Conservation (phyloP, 2,797 vertebrate genomes). For the Tadarida brasiliensis region DNA sequence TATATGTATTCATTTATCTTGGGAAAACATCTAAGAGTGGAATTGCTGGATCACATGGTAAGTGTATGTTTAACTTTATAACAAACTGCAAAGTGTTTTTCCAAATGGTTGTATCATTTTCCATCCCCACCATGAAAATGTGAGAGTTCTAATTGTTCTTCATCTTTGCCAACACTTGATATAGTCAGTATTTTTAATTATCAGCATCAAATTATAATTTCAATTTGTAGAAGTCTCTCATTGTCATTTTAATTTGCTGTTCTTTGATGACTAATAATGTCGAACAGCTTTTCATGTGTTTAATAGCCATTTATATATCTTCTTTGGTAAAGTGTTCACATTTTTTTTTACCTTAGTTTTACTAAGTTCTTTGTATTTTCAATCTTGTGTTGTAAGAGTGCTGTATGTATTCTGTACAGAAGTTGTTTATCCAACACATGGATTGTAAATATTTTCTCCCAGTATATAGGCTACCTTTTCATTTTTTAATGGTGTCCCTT, state of each 20-base stretch:
- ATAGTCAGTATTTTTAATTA: too few relatives aligned
- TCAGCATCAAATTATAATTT: too few relatives aligned
- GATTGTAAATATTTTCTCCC: background rate
- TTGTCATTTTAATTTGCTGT: too few relatives aligned
- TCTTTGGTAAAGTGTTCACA: background rate
- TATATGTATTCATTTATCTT: background rate
- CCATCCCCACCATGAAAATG: background rate
- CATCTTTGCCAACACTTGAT: background rate
- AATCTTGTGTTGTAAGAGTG: background rate
- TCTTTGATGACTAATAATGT: background rate
- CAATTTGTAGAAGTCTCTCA: too few relatives aligned
- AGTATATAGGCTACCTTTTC: background rate
- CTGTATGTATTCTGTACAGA: background rate
- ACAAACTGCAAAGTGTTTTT: background rate
- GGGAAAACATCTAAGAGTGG: background rate
- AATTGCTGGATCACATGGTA: too few relatives aligned
- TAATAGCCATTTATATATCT: background rate
- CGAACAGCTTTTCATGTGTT: background rate
- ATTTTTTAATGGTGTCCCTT: background rate
- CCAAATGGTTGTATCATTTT: background rate
- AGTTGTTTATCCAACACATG: background rate
- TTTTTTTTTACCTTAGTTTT: background rate
- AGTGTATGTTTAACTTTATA: too few relatives aligned
- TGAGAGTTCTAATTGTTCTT: background rate
- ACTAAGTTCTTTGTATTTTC: background rate